phyloP scores from a whole-genome alignment of 2,113 vertebrate species.

The Siniperca knerii region DNA sequence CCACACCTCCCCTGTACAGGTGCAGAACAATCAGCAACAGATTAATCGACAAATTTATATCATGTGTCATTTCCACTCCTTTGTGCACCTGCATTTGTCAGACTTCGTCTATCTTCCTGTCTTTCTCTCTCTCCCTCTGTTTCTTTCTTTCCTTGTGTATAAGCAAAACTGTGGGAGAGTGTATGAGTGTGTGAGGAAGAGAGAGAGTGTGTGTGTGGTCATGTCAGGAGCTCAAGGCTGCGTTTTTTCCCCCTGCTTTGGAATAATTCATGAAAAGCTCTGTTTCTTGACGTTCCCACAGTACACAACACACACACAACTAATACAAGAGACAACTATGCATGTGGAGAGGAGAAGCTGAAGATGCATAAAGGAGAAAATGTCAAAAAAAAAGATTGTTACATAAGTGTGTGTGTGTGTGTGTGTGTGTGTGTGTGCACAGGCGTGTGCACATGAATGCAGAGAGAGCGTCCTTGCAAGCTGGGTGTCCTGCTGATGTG shows the following conservation, averaged over 20 bases:
- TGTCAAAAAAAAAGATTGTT: conserved; percentile 1
- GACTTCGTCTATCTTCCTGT: not conserved
- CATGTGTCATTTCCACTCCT: conserved; percentile 20
- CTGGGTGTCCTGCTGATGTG: conserved; percentile 30
- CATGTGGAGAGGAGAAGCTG: not conserved
- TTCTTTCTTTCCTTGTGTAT: conserved; percentile 15
- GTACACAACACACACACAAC: not conserved
- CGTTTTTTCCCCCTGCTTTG: conserved; percentile 41
- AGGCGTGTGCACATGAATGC: not conserved
- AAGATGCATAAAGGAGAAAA: conserved; percentile 13
- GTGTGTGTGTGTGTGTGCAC: not conserved
- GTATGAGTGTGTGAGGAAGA: not conserved
- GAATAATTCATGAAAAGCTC: conserved; percentile 62
- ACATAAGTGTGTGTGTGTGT: not conserved
- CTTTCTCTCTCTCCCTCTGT: conserved; percentile 2
- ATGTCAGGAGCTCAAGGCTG: conserved; percentile 76
- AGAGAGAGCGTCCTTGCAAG: conserved; percentile 37
- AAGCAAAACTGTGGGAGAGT: conserved; percentile 44
- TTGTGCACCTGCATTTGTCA: conserved; percentile 50
- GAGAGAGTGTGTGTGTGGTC: conserved; percentile 34
- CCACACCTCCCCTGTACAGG: conserved; percentile 31
- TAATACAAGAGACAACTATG: not conserved
- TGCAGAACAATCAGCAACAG: conserved; percentile 37
- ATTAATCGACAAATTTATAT: conserved; percentile 37
- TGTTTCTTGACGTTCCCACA: conserved; percentile 50